Evolutionary conservation across 2,797 vertebrate species (phyloP).

Genomic region (Chlorospingus semifuscus): DNA sequence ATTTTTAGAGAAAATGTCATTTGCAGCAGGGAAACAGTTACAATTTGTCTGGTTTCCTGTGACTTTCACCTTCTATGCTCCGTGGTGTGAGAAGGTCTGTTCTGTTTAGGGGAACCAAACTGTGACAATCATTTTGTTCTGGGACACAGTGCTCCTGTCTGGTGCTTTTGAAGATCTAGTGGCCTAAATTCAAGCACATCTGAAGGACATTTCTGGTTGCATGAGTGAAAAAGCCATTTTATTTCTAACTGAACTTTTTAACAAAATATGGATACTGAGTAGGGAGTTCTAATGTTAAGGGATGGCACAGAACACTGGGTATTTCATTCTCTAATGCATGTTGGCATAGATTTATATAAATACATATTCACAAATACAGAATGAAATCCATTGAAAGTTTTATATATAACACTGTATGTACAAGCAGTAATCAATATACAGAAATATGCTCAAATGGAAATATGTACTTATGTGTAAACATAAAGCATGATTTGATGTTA

Average conservation of each 20-base stretch:
- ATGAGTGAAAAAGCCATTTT: background rate
- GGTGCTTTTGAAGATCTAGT: constrained; percentile 1
- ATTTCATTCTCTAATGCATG: background rate
- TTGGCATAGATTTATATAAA: background rate
- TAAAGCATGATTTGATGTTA: background rate
- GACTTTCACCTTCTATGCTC: background rate
- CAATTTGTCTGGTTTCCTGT: background rate
- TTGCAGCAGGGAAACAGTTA: background rate
- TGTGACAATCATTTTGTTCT: constrained; percentile 17
- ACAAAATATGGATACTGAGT: background rate
- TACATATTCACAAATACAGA: background rate
- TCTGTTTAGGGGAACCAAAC: background rate
- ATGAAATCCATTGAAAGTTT: background rate
- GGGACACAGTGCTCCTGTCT: background rate
- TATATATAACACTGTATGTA: background rate
- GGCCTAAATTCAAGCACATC: background rate
- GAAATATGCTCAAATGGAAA: background rate
- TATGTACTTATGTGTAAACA: background rate
- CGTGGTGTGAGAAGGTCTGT: background rate
- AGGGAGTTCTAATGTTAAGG: background rate
- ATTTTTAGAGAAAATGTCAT: background rate
- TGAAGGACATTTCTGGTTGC: background rate
- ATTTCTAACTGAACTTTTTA: background rate
- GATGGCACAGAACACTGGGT: background rate
- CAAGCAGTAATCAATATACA: background rate